phyloP scores from a whole-genome alignment of 2,797 vertebrate species.

The Danio kyathit region DNA sequence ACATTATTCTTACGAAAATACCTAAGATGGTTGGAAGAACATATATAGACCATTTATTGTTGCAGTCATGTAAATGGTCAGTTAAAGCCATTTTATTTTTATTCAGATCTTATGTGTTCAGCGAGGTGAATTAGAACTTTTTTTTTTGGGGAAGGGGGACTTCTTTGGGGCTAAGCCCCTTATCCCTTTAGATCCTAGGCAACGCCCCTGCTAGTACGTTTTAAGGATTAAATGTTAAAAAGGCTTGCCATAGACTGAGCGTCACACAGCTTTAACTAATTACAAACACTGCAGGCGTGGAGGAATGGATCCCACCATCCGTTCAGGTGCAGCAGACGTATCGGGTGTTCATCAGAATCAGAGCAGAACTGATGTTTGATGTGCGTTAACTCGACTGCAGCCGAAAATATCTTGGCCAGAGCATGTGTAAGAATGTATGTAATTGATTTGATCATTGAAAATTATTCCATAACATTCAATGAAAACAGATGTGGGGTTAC shows the following conservation, averaged over 20 bases:
- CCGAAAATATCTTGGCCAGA: slow-evolving; percentile 48
- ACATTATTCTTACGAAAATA: no score
- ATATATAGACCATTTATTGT: no score
- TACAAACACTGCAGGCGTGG: slow-evolving; percentile 45
- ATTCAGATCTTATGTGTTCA: no score
- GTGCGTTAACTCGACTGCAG: slow-evolving; percentile 51
- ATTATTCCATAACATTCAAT: slow-evolving; percentile 57
- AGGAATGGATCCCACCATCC: slow-evolving; percentile 34
- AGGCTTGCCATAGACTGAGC: not conserved
- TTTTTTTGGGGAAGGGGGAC: no score
- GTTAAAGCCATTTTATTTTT: no score
- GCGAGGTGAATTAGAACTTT: no score
- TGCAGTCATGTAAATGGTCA: no score
- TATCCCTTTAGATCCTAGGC: no score
- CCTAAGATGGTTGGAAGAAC: no score
- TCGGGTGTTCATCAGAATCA: slow-evolving; percentile 44
- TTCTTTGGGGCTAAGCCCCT: no score
- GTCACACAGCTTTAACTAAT: slow-evolving; percentile 43
- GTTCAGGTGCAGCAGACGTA: slow-evolving; percentile 44
- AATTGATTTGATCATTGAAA: slow-evolving; percentile 63
- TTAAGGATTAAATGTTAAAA: no score
- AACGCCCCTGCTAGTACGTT: no score
- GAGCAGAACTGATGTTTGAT: slow-evolving; percentile 50
- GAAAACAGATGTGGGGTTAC: slow-evolving; percentile 58
- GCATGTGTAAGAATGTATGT: slow-evolving; percentile 48